Evolutionary conservation across 1,140 invertebrate genomes (phyloP), one percentile per base, ranked within the genome.

Genomic region (Delia radicum): DNA sequence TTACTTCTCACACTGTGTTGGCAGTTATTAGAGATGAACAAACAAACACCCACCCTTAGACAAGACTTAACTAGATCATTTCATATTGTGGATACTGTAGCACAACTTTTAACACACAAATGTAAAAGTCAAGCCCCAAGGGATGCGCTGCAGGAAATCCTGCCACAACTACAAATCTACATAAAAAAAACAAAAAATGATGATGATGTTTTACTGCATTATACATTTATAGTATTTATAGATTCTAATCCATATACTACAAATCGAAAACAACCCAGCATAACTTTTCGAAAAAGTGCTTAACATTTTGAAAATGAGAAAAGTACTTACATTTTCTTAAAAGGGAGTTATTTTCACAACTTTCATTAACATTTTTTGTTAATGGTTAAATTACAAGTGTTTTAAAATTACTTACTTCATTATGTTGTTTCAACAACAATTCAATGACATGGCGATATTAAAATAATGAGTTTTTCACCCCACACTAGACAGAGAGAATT

Each of bases 201-300:
- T 55, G 48, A 55, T 55, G 48, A 55, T 21, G 48, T 21, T 21
- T 18, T 55, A 10, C 18, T 67, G 63, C 63, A 67, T 67, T 67
- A 67, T 31, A 67, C 27, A 67, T 67, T 8, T 28, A 31, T 28
- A n/a, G 28, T 67, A 67, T 67, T 67, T 67, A 67, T 67, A 31
- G 63, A 67, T 67, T 67, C 63, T 67, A 67, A 67, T 67, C 63
- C 63, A 31, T 29, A n/a, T n/a, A n/a, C n/a, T n/a, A 29, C 63
- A 67, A 55, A 55, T 55, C 18, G 8, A 55, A 55, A 55, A 21
- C 18, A 21, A 21, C 48, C 24, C 48, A 55, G 5, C 42, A 48
- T 21, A 18, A n/a, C 24, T 6, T 2, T 21, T 21, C 1, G 21
- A 55, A 21, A 21, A 55, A 55, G 5, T 37, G 33, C 8, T 10